Percentiles rank a stretch among this genome's conserved stretches.
phyloP scores from a whole-genome alignment of 2,797 vertebrate species.

The Aplochiton taeniatus region DNA sequence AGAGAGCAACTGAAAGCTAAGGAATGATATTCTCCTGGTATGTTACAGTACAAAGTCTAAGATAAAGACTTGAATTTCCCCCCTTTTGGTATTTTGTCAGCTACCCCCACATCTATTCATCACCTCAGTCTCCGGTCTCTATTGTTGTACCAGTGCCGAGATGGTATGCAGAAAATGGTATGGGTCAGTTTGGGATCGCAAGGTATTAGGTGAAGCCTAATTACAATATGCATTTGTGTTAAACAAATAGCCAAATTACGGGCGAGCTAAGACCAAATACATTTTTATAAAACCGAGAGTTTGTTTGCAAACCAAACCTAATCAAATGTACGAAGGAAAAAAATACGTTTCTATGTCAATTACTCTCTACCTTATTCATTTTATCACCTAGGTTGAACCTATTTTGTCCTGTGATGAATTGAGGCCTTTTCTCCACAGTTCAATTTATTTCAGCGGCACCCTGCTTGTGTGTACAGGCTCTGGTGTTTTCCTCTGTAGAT shows the following conservation, averaged over 20 bases:
- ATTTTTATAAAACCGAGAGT: no score
- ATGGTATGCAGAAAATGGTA: no score
- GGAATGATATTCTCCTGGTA: slow-evolving; percentile 20
- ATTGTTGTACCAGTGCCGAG: neutral
- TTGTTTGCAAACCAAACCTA: no score
- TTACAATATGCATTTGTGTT: neutral
- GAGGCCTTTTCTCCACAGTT: slow-evolving; percentile 61
- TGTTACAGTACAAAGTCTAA: slow-evolving; percentile 9
- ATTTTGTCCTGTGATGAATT: slow-evolving; percentile 35
- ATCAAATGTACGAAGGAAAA: no score
- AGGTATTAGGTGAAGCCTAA: no score
- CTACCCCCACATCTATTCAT: neutral
- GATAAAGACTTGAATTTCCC: slow-evolving; percentile 4
- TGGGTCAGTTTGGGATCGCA: no score
- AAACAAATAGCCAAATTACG: neutral
- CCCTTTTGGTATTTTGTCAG: neutral
- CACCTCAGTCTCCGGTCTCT: neutral
- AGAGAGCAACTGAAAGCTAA: slow-evolving; percentile 27
- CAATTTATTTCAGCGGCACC: slow-evolving; percentile 24
- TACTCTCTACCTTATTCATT: no score
- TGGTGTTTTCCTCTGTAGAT: slow-evolving; percentile 59
- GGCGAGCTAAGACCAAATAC: no score
- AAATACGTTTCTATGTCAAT: no score
- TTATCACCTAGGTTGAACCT: no score
- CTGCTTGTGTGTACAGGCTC: slow-evolving; percentile 51